Evolutionary conservation across 2,113 vertebrate species (phyloP).

Genomic region (Amia ocellicauda): DNA sequence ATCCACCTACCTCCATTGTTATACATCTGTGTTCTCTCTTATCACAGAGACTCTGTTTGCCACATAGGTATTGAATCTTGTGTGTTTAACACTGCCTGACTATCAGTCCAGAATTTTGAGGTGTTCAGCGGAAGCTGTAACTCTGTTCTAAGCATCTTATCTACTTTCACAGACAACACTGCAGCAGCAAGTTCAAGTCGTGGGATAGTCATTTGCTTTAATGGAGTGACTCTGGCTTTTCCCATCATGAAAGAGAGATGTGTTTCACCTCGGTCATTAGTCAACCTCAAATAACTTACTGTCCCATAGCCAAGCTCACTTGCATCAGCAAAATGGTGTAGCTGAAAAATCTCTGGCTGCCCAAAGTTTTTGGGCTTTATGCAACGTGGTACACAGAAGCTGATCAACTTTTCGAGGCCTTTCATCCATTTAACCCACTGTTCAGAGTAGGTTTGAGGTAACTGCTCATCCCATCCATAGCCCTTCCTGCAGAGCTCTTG

Average conservation of each 20-base stretch:
- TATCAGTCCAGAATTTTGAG: constrained; percentile 8
- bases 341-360: not conserved
- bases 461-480: constrained; percentile 1
- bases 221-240: not conserved
- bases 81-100: not conserved
- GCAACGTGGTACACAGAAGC: not conserved
- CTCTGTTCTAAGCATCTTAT: too few species aligned
- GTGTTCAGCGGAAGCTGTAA: not conserved
- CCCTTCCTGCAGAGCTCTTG: not conserved
- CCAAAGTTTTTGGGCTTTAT: constrained; percentile 4
- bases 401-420: not conserved
- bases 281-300: not conserved
- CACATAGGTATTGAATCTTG: constrained; percentile 11
- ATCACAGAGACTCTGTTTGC: too few species aligned
- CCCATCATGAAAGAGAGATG: constrained; percentile 2
- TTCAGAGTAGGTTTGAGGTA: not conserved
- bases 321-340: constrained; percentile 21
- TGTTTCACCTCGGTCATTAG: not conserved
- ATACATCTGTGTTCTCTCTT: too few species aligned
- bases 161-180: too few species aligned
- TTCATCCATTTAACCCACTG: constrained; percentile 1
- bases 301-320: constrained; percentile 8
- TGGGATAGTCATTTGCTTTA: constrained; percentile 10
- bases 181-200: too few species aligned
- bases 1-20: not conserved